phyloP scores from a whole-genome alignment of 2,888 invertebrate genomes.

The Lysandra bellargus region DNA sequence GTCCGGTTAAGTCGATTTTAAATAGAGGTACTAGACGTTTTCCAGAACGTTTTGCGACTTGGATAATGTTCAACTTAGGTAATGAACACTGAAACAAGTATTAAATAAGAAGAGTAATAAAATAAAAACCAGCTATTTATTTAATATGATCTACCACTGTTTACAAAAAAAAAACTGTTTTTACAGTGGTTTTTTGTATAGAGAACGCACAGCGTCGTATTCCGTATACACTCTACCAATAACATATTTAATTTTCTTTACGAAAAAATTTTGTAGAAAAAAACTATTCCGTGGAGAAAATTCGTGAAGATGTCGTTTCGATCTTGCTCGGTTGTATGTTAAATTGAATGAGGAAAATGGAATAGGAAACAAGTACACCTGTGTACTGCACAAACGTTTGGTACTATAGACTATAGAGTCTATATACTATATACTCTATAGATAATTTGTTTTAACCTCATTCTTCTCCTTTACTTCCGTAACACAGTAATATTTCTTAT shows the following conservation, averaged over 20 bases:
- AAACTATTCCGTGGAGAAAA: background rate
- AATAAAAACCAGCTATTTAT: too few relatives aligned
- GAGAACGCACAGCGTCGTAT: background rate
- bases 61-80: too few relatives aligned
- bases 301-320: background rate
- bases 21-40: conserved; percentile 6
- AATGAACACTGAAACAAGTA: too few relatives aligned
- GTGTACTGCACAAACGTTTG: background rate
- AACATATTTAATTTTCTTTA: background rate
- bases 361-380: background rate
- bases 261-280: background rate
- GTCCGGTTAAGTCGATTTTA: conserved; percentile 29
- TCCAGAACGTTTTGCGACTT: background rate
- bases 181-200: background rate
- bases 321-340: background rate
- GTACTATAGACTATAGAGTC: too few relatives aligned
- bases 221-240: background rate
- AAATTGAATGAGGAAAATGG: background rate
- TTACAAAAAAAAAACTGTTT: too few relatives aligned
- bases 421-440: too few relatives aligned
- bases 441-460: too few relatives aligned
- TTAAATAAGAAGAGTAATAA: too few relatives aligned
- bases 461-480: too few relatives aligned
- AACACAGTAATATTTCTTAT: too few relatives aligned
- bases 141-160: too few relatives aligned